phyloP scores from a whole-genome alignment of 2,888 invertebrate species.

The Agriopis aurantiaria region DNA sequence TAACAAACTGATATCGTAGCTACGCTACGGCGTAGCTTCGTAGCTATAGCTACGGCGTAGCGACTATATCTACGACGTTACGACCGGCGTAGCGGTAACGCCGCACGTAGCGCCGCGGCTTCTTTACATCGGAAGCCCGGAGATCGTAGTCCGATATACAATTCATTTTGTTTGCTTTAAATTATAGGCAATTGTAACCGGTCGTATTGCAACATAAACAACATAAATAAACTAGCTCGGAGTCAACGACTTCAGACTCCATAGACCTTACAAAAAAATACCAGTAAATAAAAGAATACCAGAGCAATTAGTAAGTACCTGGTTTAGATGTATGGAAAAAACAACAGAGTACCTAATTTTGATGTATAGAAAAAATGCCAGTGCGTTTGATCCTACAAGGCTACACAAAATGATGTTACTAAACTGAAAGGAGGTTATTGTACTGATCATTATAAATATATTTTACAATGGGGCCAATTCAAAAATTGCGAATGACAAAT shows the following conservation, averaged over 20 bases:
- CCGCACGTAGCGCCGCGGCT: conserved; percentile 34
- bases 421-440: too few relatives aligned
- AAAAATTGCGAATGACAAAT: too few relatives aligned
- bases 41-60: conserved; percentile 24
- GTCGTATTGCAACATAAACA: conserved; percentile 18
- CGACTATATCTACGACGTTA: conserved; percentile 12
- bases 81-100: conserved; percentile 11
- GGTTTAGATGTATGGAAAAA: too few relatives aligned
- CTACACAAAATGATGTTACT: too few relatives aligned
- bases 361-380: too few relatives aligned
- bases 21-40: conserved; percentile 31
- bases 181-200: conserved; percentile 35
- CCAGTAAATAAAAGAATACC: too few relatives aligned
- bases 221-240: conserved; percentile 26
- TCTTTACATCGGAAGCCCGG: conserved; percentile 27
- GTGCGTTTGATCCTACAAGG: too few relatives aligned
- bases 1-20: conserved; percentile 10
- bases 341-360: too few relatives aligned
- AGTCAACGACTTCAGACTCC: not conserved
- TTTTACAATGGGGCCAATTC: too few relatives aligned
- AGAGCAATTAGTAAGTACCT: too few relatives aligned
- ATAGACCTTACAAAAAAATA: too few relatives aligned
- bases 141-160: conserved; percentile 38
- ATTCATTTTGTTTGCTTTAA: conserved; percentile 40
- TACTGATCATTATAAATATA: too few relatives aligned